Conservation (phyloP, 2,888 invertebrate species). For the Trisateles emortualis region DNA sequence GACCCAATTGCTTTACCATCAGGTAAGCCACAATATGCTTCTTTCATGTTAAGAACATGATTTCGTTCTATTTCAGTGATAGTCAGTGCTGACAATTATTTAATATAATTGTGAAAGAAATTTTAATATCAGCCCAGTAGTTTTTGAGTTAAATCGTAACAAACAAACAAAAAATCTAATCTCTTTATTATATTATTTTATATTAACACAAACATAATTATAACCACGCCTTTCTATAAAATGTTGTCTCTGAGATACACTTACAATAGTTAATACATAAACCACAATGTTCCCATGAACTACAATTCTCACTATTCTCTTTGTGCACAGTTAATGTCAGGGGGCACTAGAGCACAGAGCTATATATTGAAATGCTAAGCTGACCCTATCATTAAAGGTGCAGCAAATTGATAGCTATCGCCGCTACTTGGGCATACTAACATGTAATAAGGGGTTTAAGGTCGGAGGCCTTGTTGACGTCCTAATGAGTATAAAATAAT, state of each 20-base stretch:
- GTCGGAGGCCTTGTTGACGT: slow-evolving; percentile 1
- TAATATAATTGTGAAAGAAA: no score
- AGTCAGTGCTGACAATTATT: no score
- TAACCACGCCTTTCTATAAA: background rate
- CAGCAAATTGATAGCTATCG: slow-evolving; percentile 36
- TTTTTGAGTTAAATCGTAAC: no score
- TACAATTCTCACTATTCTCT: slow-evolving; percentile 10
- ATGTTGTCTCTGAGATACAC: background rate
- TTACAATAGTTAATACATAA: background rate
- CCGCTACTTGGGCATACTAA: slow-evolving; percentile 11
- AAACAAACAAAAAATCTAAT: no score
- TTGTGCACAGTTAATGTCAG: slow-evolving; percentile 28
- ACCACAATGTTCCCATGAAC: slow-evolving; percentile 1
- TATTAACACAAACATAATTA: no score
- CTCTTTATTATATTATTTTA: no score
- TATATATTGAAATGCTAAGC: slow-evolving; percentile 34
- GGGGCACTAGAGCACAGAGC: slow-evolving; percentile 27
- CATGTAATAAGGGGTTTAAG: slow-evolving; percentile 9
- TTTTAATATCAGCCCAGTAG: no score
- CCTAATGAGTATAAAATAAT: no score
- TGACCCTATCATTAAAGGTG: slow-evolving; percentile 30
- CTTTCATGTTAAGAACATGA: no score
- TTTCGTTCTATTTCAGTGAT: no score
- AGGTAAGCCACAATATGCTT: no score
- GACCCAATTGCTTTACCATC: no score